These are phyloP conservation scores for Anhinga rufa DNA, from an alignment of 2,113 vertebrate species.

Conservation along the genomic window DNA sequence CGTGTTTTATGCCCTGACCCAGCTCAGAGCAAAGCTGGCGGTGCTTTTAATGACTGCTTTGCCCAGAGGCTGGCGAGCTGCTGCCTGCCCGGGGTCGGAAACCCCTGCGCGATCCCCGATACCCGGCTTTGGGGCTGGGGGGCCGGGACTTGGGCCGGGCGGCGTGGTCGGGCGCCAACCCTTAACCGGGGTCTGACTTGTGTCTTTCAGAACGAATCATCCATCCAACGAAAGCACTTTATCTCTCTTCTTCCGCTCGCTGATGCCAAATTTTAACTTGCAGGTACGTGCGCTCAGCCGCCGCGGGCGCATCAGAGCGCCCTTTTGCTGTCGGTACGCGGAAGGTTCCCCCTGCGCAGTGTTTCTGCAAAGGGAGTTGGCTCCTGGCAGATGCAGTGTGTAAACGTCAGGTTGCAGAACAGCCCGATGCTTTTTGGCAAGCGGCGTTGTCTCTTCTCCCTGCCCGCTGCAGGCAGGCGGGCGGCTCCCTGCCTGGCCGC, in stretches of 20 bases:
- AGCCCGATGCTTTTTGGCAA: background rate
- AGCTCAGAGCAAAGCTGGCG: background rate
- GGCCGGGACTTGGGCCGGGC: rapidly evolving
- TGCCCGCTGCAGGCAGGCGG: background rate
- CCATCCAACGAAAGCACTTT: slow-evolving; percentile 86
- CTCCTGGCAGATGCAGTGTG: background rate
- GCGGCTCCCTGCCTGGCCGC: background rate
- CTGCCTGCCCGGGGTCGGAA: background rate
- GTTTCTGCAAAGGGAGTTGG: background rate
- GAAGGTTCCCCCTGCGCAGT: background rate
- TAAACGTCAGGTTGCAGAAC: background rate
- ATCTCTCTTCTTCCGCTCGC: slow-evolving; percentile 93
- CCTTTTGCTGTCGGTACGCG: background rate
- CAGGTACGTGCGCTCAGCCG: slow-evolving; percentile 73
- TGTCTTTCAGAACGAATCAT: slow-evolving; percentile 51
- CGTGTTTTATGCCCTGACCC: background rate
- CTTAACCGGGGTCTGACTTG: background rate
- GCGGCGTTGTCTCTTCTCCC: background rate
- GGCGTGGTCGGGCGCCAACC: rapidly evolving
- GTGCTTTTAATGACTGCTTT: background rate
- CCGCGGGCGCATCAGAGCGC: background rate
- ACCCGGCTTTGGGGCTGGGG: background rate
- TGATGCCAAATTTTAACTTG: slow-evolving; percentile 91
- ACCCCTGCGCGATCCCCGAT: background rate
- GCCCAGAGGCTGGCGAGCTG: no score